Evolutionary conservation across 2,797 vertebrate species (phyloP).

Genomic region (Fistularia commersonii): DNA sequence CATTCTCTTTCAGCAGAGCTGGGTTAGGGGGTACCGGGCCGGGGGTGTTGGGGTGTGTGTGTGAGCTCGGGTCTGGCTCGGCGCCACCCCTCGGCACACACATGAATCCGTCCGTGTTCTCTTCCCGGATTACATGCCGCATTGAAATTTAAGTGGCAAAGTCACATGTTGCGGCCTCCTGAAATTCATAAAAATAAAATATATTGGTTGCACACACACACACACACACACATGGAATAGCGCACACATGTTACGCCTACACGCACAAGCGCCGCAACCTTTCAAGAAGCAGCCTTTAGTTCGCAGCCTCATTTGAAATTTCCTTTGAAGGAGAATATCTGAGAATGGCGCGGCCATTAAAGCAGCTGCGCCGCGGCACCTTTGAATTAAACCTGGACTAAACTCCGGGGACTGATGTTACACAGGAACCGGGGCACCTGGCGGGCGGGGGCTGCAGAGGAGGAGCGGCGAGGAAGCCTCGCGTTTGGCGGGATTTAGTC

Average conservation of each 20-base stretch:
- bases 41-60: conserved; percentile 50
- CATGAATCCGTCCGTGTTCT: conserved; percentile 26
- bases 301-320: conserved; percentile 78
- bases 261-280: conserved; percentile 46
- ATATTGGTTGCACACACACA: background rate
- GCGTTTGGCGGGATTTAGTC: conserved; percentile 57
- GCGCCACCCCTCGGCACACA: conserved; percentile 29
- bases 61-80: conserved; percentile 37
- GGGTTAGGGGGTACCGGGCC: conserved; percentile 25
- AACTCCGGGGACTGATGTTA: conserved; percentile 81
- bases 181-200: conserved; percentile 5
- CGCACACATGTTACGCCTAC: conserved; percentile 9
- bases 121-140: conserved; percentile 11
- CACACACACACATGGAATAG: conserved; percentile 1
- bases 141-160: conserved; percentile 20
- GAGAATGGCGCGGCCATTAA: conserved; percentile 82
- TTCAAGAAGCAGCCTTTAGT: conserved; percentile 60
- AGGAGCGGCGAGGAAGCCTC: conserved; percentile 43
- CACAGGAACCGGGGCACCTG: conserved; percentile 66
- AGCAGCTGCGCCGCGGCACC: conserved; percentile 78
- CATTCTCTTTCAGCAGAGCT: conserved; percentile 79
- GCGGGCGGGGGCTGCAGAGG: conserved; percentile 18
- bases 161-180: conserved; percentile 18
- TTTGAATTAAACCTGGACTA: conserved; percentile 88
- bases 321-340: conserved; percentile 86